phyloP scores from a whole-genome alignment of 2,888 invertebrate genomes.

The Agrochola lychnidis region DNA sequence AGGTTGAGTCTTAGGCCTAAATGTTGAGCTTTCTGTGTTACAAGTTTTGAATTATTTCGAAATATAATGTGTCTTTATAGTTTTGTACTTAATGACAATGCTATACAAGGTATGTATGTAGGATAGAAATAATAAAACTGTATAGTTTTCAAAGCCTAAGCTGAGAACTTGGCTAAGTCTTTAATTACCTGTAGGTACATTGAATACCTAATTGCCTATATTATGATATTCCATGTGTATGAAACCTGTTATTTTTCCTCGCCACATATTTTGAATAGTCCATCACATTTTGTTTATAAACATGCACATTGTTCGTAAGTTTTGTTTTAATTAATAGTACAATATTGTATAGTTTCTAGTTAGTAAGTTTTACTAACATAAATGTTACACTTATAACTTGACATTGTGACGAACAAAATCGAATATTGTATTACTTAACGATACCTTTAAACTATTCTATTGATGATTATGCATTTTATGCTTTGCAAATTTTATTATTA shows the following conservation, averaged over 20 bases:
- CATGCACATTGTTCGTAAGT: conserved; percentile 70
- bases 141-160: background rate
- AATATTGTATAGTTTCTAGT: conserved; percentile 69
- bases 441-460: conserved; percentile 28
- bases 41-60: background rate
- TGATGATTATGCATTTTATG: conserved; percentile 38
- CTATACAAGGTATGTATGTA: conserved; percentile 14
- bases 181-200: background rate
- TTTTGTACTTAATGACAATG: conserved; percentile 46
- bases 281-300: conserved; percentile 68
- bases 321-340: conserved; percentile 69
- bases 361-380: conserved; percentile 64
- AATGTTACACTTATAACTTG: conserved; percentile 47
- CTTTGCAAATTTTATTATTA: conserved; percentile 52
- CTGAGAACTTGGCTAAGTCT: conserved; percentile 17
- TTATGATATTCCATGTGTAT: conserved; percentile 14
- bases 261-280: conserved; percentile 61
- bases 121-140: background rate
- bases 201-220: background rate
- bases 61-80: conserved; percentile 26
- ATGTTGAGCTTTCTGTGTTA: conserved; percentile 20
- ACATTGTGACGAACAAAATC: conserved; percentile 56
- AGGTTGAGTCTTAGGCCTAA: conserved; percentile 8
- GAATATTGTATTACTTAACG: conserved; percentile 48
- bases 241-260: conserved; percentile 55